A percentile compares a stretch with the other conserved stretches of the same genome.
These are phyloP conservation scores for Microcebus jonahi DNA, from an alignment of 2,113 vertebrate genomes.

Conservation along the genomic window DNA sequence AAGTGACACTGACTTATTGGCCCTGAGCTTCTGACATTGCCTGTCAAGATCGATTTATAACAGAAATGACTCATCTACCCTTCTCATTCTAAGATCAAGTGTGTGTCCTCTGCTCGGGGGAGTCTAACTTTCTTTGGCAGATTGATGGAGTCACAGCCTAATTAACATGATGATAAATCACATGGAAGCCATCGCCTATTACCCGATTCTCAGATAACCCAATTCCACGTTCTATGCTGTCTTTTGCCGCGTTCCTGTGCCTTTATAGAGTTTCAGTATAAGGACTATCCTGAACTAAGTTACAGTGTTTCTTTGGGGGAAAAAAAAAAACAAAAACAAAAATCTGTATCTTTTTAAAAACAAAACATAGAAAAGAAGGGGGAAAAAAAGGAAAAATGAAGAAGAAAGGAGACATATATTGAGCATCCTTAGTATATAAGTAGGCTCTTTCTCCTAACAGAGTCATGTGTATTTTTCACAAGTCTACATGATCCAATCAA, in stretches of 20 bases:
- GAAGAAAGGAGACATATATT: background rate
- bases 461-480: background rate
- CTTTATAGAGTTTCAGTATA: background rate
- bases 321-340: no score
- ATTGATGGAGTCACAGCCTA: conserved; percentile 65
- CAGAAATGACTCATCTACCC: conserved; percentile 74
- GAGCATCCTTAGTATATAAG: background rate
- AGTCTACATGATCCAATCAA: background rate
- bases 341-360: no score
- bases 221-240: background rate
- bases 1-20: conserved; percentile 79
- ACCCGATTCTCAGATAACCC: conserved; percentile 47
- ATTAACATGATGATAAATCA: conserved; percentile 76
- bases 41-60: conserved; percentile 80
- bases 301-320: background rate
- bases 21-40: conserved; percentile 75
- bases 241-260: background rate
- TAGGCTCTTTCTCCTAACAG: background rate
- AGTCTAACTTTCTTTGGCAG: conserved; percentile 62
- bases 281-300: background rate
- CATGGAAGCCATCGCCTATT: conserved; percentile 41
- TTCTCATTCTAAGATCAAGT: conserved; percentile 67
- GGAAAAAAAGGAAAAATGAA: background rate
- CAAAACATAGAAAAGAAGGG: background rate
- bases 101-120: conserved; percentile 48